Conservation (phyloP, 2,797 vertebrate species). For the Lagodon rhomboides region DNA sequence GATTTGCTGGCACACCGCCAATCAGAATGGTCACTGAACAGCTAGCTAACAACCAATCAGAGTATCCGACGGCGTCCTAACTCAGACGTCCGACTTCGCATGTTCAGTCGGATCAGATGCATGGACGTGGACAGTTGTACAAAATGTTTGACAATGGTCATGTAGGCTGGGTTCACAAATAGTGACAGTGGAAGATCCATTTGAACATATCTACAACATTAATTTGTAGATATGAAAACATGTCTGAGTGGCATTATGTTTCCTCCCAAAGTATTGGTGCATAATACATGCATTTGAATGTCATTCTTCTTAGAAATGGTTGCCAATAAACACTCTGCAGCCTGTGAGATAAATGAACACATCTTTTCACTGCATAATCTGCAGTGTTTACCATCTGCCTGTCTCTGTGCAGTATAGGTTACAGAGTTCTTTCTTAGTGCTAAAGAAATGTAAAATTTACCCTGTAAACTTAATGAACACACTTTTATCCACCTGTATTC, state of each 20-base stretch:
- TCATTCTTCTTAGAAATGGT: background rate
- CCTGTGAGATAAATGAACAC: conserved; percentile 15
- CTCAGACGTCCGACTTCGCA: no score
- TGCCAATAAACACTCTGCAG: conserved; percentile 1
- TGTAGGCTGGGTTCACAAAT: background rate
- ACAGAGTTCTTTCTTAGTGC: no score
- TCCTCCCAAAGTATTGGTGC: background rate
- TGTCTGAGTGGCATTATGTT: background rate
- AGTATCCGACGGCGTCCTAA: no score
- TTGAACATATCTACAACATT: background rate
- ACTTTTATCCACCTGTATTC: no score
- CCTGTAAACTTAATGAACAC: no score
- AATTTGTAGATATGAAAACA: background rate
- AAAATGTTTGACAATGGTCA: background rate
- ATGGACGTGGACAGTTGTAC: background rate
- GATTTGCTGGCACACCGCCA: no score
- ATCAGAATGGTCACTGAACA: no score
- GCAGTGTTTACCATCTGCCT: conserved; percentile 23
- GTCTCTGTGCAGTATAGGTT: background rate
- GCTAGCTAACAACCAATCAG: no score
- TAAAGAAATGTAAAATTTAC: no score
- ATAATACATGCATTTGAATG: conserved; percentile 5
- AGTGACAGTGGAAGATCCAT: background rate
- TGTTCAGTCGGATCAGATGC: no score
- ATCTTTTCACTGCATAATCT: conserved; percentile 9